Conservation (phyloP, 2,888 invertebrate species). For the Mayetiola destructor region DNA sequence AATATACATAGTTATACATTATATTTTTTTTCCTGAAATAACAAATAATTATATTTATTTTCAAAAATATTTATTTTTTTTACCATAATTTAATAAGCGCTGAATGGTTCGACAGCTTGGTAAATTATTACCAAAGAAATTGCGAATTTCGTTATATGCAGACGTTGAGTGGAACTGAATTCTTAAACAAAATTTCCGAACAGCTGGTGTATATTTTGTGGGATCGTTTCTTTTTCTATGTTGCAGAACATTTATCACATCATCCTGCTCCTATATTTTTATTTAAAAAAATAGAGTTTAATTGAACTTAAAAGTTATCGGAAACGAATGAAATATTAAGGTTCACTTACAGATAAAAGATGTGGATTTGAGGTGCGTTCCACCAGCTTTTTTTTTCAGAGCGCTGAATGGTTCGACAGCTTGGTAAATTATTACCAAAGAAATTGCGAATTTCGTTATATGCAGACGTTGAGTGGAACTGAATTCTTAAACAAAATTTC, state of each 20-base stretch:
- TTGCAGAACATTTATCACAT: not conserved
- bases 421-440: not conserved
- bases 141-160: not conserved
- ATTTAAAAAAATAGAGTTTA: too few relatives aligned
- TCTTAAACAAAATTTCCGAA: not conserved
- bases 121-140: not conserved
- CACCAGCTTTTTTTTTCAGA: not conserved
- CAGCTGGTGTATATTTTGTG: not conserved
- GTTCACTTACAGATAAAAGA: not conserved
- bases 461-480: not conserved
- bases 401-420: not conserved
- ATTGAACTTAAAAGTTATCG: not conserved
- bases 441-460: not conserved
- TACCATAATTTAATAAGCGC: not conserved
- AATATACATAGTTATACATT: too few relatives aligned
- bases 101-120: not conserved
- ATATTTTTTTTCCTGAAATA: too few relatives aligned
- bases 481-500: not conserved
- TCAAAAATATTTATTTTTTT: too few relatives aligned
- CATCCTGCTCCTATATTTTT: not conserved
- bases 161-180: conserved; percentile 1
- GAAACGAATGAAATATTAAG: too few relatives aligned
- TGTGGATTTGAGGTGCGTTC: not conserved
- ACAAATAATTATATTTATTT: too few relatives aligned
- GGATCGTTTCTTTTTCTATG: not conserved